Percentiles rank a stretch among this genome's conserved stretches.
phyloP scores from a whole-genome alignment of 2,797 vertebrate genomes.

The Staurois parvus region DNA sequence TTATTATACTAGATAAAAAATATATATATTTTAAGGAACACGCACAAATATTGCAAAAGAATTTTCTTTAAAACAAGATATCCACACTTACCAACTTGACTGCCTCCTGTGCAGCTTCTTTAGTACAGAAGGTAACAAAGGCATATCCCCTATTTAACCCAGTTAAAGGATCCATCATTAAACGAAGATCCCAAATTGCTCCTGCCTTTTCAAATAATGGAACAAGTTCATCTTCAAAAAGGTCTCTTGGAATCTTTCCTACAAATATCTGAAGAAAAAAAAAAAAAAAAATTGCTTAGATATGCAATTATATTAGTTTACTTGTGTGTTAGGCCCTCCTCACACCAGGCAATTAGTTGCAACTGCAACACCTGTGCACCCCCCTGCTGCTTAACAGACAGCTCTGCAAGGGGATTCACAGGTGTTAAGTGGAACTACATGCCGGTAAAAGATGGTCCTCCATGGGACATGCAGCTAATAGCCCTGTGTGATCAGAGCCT shows the following conservation, averaged over 20 bases:
- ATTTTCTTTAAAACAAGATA: background rate
- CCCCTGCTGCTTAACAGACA: too few relatives aligned
- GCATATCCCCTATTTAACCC: constrained; percentile 98
- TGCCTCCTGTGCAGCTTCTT: constrained; percentile 98
- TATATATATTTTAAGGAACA: constrained; percentile 16
- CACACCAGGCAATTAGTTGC: too few relatives aligned
- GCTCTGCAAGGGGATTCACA: too few relatives aligned
- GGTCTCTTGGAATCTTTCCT: constrained; percentile 97
- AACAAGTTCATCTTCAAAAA: constrained; percentile 98
- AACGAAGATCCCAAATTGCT: constrained; percentile 96
- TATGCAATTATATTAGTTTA: constrained; percentile 50
- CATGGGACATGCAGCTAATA: too few relatives aligned
- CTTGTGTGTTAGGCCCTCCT: too few relatives aligned
- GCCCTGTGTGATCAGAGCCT: too few relatives aligned
- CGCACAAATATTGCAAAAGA: background rate
- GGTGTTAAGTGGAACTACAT: too few relatives aligned
- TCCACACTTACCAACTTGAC: constrained; percentile 90
- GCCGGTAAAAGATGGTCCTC: too few relatives aligned
- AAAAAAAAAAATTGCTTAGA: too few relatives aligned
- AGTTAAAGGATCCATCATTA: constrained; percentile 99
- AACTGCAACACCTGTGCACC: too few relatives aligned
- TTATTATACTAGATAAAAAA: constrained; percentile 89
- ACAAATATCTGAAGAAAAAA: constrained; percentile 91
- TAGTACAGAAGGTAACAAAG: constrained; percentile 99
- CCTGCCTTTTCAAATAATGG: constrained; percentile 98